Conservation (phyloP, 2,888 invertebrate species). For the Eristalis intricaria region DNA sequence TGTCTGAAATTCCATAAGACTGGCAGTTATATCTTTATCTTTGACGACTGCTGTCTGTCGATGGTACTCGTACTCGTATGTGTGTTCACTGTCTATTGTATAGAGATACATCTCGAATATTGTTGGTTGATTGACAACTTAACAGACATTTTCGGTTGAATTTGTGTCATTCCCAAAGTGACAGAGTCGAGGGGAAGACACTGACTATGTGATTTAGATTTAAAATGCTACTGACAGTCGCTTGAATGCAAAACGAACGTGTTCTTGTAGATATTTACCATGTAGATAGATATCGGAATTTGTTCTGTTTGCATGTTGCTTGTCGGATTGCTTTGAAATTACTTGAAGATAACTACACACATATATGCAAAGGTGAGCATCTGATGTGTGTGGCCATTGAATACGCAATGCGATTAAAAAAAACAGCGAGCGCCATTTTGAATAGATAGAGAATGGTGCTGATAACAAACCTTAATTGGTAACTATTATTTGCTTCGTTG, state of each 20-base stretch:
- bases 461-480: conserved; percentile 6
- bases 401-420: not conserved
- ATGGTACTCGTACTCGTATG: conserved; percentile 16
- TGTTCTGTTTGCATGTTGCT: not conserved
- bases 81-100: conserved; percentile 17
- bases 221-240: conserved; percentile 44
- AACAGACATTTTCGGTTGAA: conserved; percentile 47
- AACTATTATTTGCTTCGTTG: not conserved
- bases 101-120: conserved; percentile 48
- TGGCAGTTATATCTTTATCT: conserved; percentile 60
- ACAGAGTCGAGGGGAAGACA: conserved; percentile 12
- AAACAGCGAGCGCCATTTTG: conserved; percentile 33
- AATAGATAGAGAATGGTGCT: conserved; percentile 5
- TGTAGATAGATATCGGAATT: not conserved
- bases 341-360: conserved; percentile 13
- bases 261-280: not conserved
- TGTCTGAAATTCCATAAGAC: conserved; percentile 29
- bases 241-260: conserved; percentile 14
- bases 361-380: not conserved
- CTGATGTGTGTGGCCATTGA: not conserved
- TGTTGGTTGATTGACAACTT: conserved; percentile 49
- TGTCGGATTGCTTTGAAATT: conserved; percentile 18
- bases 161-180: conserved; percentile 49
- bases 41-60: conserved; percentile 42
- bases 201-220: conserved; percentile 6